Evolutionary conservation across 2,797 vertebrate species (phyloP).

Genomic region (Steatocranus sp.): DNA sequence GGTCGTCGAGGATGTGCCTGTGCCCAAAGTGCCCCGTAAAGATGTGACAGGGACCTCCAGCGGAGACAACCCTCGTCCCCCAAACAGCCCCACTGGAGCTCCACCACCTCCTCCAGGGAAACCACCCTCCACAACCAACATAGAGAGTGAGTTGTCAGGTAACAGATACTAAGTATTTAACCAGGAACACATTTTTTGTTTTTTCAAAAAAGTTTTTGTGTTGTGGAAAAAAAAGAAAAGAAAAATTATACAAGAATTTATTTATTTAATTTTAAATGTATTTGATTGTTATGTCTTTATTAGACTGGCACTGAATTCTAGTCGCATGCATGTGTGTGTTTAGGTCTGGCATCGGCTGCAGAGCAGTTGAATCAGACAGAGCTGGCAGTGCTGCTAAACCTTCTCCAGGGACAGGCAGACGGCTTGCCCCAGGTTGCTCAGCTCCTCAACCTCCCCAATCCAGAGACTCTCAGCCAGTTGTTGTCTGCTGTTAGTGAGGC

Average conservation of each 20-base stretch:
- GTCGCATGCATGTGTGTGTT: conserved; percentile 6
- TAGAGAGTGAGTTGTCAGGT: conserved; percentile 73
- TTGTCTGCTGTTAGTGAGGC: conserved; percentile 86
- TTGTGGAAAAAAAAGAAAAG: not conserved
- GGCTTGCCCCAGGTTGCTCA: conserved; percentile 93
- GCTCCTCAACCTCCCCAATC: conserved; percentile 88
- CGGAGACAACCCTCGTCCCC: conserved; percentile 84
- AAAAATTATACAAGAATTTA: accelerated
- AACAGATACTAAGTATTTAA: not conserved
- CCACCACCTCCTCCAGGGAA: conserved; percentile 66
- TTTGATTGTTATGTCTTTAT: not conserved
- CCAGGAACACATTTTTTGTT: not conserved
- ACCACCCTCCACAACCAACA: conserved; percentile 46
- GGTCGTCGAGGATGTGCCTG: conserved; percentile 83
- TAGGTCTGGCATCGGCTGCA: conserved; percentile 87
- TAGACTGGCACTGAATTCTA: not conserved
- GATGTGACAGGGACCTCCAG: conserved; percentile 80
- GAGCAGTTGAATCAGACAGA: conserved; percentile 97
- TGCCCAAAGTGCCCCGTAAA: conserved; percentile 88
- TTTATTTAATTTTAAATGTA: not conserved
- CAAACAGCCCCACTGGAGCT: conserved; percentile 77
- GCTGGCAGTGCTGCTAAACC: conserved; percentile 90
- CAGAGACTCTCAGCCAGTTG: conserved; percentile 89
- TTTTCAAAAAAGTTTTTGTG: not conserved
- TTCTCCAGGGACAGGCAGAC: conserved; percentile 95